Evolutionary conservation across 1,140 invertebrate species (phyloP), one percentile per base, ranked within the genome.

Genomic region (Drosophila pallidifrons): DNA sequence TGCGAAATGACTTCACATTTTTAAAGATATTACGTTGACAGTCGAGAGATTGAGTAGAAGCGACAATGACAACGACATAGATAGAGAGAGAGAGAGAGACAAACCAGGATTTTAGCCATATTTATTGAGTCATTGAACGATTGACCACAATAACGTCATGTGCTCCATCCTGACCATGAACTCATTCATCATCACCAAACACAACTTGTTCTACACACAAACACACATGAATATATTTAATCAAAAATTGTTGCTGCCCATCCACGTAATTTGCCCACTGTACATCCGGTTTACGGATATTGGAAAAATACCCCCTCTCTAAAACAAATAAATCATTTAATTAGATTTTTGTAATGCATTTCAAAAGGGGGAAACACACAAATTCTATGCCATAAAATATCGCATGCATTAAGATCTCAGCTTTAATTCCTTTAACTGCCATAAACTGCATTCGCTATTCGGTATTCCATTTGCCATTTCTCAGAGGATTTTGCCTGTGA

Each of bases 1-100:
- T 87, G 68, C 81, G 51, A 70, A 87, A 88, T 87, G 81, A 87
- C 83, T 89, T 68, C 60, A 87, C 83, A 87, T 88, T 88, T 87
- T 87, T 87, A 69, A 88, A 83, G 73, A 72, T 82, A 87, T 87
- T 88, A 75, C 75, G 82, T 79, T 87, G 82, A 87, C 80, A 80
- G 70, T 72, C 47, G 46, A 88, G 46, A 88, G 81, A 77, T 88
- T 80, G 77, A 65, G 67, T 35, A 45, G 51, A 32, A 13, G 13
- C 6, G 13, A 54, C 28, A 35, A 51, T 28, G 4, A 32, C 7
- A 13, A 47, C 10, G 46, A 11, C 16, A 20, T 25, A 41, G 41
- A 4, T 2, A 8, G 11, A 5, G 11, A 43, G 41, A 6, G 41
- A 43, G 38, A 41, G 38, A n/a, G 15, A 25, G 46, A 38, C 35